Conservation (phyloP, 2,888 invertebrate species). For the Trimorus sp. region DNA sequence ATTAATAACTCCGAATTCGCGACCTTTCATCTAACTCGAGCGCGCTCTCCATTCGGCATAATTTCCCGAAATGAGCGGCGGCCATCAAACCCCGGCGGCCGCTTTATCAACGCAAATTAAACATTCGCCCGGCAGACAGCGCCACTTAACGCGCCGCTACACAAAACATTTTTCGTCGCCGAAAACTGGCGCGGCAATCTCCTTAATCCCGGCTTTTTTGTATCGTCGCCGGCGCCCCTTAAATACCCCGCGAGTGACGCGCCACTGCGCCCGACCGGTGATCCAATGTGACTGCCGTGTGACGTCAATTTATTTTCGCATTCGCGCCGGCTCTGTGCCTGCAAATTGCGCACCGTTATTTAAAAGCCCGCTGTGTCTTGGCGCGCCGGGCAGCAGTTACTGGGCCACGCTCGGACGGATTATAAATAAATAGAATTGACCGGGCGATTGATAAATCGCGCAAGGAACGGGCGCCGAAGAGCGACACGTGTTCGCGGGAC, state of each 20-base stretch:
- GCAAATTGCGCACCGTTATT: conserved; percentile 78
- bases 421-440: conserved; percentile 49
- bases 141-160: conserved; percentile 38
- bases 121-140: conserved; percentile 41
- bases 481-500: conserved; percentile 35
- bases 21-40: conserved; percentile 36
- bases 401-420: conserved; percentile 22
- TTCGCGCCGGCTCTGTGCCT: conserved; percentile 75
- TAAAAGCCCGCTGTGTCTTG: conserved; percentile 66
- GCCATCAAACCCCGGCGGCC: conserved; percentile 17
- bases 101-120: conserved; percentile 50
- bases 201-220: conserved; percentile 48
- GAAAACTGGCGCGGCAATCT: conserved; percentile 40
- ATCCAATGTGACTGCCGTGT: conserved; percentile 67
- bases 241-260: conserved; percentile 43
- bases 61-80: conserved; percentile 17
- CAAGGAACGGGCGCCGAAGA: conserved; percentile 27
- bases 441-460: conserved; percentile 44
- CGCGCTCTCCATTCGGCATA: conserved; percentile 28
- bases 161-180: conserved; percentile 47
- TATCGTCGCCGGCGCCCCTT: conserved; percentile 34
- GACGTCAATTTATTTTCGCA: conserved; percentile 78
- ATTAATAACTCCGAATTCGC: conserved; percentile 36
- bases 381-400: conserved; percentile 73
- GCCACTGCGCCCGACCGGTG: conserved; percentile 60